Percentiles rank a stretch among this genome's conserved stretches.
phyloP scores from a whole-genome alignment of 2,113 vertebrate species.

The Bagarius yarrelli region DNA sequence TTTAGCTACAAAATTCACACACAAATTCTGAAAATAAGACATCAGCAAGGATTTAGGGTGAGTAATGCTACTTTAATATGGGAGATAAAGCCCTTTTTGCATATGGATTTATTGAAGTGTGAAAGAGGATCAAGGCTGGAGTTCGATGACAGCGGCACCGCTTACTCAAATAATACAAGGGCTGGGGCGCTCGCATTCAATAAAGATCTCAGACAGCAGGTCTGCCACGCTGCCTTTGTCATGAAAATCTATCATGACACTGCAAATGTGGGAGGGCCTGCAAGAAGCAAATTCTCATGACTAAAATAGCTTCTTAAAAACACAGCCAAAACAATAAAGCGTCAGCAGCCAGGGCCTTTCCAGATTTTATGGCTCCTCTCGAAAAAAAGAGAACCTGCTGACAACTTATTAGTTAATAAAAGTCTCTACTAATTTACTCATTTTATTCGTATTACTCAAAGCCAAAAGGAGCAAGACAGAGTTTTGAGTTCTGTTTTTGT shows the following conservation, averaged over 20 bases:
- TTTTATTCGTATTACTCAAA: background rate
- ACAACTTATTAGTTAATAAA: background rate
- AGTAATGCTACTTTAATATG: background rate
- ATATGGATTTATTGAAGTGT: constrained; percentile 37
- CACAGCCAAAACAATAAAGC: constrained; percentile 48
- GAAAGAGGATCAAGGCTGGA: constrained; percentile 44
- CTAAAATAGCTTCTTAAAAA: constrained; percentile 51
- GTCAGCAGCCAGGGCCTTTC: constrained; percentile 43
- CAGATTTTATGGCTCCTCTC: constrained; percentile 27
- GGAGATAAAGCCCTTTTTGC: constrained; percentile 11
- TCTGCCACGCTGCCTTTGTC: constrained; percentile 51
- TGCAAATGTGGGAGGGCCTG: constrained; percentile 46
- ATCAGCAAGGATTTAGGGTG: background rate
- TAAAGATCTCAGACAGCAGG: constrained; percentile 45
- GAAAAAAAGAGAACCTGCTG: constrained; percentile 4
- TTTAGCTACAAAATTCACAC: background rate
- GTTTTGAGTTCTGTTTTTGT: background rate
- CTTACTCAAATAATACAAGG: constrained; percentile 30
- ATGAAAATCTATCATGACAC: constrained; percentile 58
- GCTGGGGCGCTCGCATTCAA: constrained; percentile 17
- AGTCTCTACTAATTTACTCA: background rate
- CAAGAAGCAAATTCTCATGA: constrained; percentile 52
- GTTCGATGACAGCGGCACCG: constrained; percentile 16
- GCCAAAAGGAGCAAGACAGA: background rate
- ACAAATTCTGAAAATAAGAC: constrained; percentile 16